Evolutionary conservation across 2,113 vertebrate species (phyloP).

Genomic region (Cynopterus brachyotis): DNA sequence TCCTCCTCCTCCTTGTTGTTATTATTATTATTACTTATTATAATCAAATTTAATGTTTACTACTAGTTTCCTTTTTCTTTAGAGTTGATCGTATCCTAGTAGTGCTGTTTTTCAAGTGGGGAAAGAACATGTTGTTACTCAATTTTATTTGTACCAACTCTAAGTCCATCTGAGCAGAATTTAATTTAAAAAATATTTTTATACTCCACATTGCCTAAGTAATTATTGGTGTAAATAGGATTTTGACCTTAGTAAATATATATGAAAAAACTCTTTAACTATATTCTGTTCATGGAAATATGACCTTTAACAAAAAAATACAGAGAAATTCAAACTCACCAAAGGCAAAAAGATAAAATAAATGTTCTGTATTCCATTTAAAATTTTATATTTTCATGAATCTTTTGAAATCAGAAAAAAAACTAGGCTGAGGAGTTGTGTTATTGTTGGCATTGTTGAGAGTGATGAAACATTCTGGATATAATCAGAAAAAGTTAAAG

Average conservation of each 20-base stretch:
- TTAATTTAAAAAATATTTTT: background rate
- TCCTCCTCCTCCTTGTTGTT: background rate
- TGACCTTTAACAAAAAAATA: background rate
- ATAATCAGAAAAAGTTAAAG: background rate
- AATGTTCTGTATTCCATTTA: background rate
- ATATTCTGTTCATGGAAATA: background rate
- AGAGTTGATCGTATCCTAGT: background rate
- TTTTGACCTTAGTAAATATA: background rate
- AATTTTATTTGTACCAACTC: background rate
- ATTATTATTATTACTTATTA: background rate
- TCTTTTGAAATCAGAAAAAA: background rate
- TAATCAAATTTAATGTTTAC: background rate
- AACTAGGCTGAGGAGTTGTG: accelerated
- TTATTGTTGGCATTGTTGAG: background rate
- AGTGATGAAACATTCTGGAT: background rate
- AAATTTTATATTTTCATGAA: background rate
- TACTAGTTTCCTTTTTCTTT: background rate
- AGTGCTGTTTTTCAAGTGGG: background rate
- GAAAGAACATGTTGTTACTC: background rate
- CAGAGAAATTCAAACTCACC: background rate
- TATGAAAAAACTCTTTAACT: background rate
- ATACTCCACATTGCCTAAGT: background rate
- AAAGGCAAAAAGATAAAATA: constrained; percentile 10
- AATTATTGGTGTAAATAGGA: background rate
- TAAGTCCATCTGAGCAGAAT: background rate